Evolutionary conservation across 2,113 vertebrate genomes (phyloP).

Genomic region (Hyperopisus bebe): DNA sequence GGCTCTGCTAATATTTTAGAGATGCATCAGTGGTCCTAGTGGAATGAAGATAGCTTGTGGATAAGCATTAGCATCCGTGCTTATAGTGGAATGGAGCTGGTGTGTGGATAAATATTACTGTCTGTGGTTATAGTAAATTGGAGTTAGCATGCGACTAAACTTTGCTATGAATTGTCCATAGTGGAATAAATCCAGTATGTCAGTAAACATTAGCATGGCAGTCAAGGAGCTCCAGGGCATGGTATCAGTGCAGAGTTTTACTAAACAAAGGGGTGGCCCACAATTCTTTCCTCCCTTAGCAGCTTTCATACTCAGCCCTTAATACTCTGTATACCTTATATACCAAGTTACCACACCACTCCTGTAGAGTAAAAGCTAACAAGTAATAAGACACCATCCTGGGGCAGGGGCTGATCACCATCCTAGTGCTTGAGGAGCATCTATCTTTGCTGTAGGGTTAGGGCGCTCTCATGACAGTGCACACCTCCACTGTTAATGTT

Average conservation of each 20-base stretch:
- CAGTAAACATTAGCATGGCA: neutral
- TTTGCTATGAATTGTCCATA: neutral
- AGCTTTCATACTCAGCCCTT: neutral
- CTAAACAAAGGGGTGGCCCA: neutral
- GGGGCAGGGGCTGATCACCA: neutral
- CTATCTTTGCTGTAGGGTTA: neutral
- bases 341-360: neutral
- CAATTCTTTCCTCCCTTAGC: neutral
- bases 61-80: neutral
- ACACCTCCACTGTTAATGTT: neutral
- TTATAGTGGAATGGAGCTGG: neutral
- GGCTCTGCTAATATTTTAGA: neutral
- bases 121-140: neutral
- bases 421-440: neutral
- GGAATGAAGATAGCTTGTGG: neutral
- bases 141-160: neutral
- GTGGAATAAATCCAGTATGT: neutral
- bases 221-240: neutral
- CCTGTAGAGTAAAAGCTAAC: neutral
- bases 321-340: neutral
- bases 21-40: neutral
- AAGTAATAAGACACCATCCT: neutral
- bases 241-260: neutral
- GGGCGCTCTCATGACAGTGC: neutral
- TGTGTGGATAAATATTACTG: neutral